Conservation (phyloP, 2,113 vertebrate species). For the Sinocyclocheilus anshuiensis region DNA sequence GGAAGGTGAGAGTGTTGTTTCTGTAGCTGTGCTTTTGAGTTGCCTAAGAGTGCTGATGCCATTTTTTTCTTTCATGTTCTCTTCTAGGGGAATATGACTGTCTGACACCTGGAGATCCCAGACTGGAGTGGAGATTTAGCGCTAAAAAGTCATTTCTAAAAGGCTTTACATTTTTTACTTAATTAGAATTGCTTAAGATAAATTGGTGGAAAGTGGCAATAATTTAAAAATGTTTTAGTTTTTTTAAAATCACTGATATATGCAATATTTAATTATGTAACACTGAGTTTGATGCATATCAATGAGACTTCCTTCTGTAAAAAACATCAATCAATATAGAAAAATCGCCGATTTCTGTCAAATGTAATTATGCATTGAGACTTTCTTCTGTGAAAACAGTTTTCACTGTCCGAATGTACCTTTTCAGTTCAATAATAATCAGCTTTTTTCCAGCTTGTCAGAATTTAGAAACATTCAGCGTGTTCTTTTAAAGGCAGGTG, state of each 20-base stretch:
- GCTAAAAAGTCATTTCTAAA: background rate
- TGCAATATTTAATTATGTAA: background rate
- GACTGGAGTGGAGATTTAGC: background rate
- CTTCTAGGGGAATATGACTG: background rate
- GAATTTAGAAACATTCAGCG: conserved; percentile 38
- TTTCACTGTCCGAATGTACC: conserved; percentile 3
- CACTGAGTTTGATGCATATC: background rate
- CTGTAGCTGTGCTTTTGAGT: conserved; percentile 53
- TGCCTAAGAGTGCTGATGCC: conserved; percentile 58
- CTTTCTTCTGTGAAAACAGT: background rate
- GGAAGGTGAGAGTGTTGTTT: conserved; percentile 41
- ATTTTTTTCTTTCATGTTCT: conserved; percentile 36
- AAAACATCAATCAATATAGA: background rate
- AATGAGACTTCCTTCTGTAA: background rate
- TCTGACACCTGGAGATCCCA: background rate
- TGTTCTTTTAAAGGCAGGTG: conserved; percentile 64
- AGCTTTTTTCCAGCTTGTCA: background rate
- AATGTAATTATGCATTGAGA: too few species aligned
- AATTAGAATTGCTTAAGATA: background rate
- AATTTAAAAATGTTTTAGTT: background rate
- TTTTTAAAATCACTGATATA: background rate
- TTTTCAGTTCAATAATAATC: conserved; percentile 10
- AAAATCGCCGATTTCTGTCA: background rate
- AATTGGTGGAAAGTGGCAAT: background rate
- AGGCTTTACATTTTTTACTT: background rate